Base-by-base conservation (phyloP, 2,113 vertebrate genomes). In the Talpa occidentalis region DNA sequence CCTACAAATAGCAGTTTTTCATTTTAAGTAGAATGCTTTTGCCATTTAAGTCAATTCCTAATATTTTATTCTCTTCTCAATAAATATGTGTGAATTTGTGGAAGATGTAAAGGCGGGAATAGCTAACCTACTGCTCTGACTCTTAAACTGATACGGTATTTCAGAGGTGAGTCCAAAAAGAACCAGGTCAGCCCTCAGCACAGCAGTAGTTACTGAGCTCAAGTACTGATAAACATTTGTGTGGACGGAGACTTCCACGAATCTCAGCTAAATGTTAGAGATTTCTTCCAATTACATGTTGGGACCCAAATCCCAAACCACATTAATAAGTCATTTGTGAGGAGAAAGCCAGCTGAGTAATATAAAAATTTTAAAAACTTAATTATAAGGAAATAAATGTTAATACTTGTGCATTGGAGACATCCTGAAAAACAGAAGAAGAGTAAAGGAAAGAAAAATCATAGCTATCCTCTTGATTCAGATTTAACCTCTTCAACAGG, bases 311-410 rank as follows among this genome's bases (percentile, higher is more conserved):
- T 40, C 3, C 21, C 37, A 80, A 67, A 72, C 28, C 60, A 72
- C 16, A 49, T 78, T 77, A 59, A 80, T 32, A 17, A 40, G 56
- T 74, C 32, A 32, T 64, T 92, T 85, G 44, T 54, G 9, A 64
- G 8, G 22, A 30, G 44, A 85, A 73, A 90, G n/a, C 1, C 14
- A 94, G 47, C 3, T 85, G 85, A 85, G 21, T 49, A 64, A 77
- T 21, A 88, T 12, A 52, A 52, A 52, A 52, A 16, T 76, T 93
- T 64, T n/a, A n/a, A n/a, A n/a, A 56, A 67, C 88, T 86, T 94
- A 59, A 87, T 81, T 24, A 77, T 73, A 64, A 91, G 35, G 94
- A 84, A 95, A 94, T 64, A 11, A 84, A 6, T 17, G 49, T 52
- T 52, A 52, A 17, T 54, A 44, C n/a, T 11, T 59, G 37, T 2